These are phyloP conservation scores for Cremastobaeus sp. DNA, from an alignment of 2,888 invertebrate genomes.

Conservation along the genomic window DNA sequence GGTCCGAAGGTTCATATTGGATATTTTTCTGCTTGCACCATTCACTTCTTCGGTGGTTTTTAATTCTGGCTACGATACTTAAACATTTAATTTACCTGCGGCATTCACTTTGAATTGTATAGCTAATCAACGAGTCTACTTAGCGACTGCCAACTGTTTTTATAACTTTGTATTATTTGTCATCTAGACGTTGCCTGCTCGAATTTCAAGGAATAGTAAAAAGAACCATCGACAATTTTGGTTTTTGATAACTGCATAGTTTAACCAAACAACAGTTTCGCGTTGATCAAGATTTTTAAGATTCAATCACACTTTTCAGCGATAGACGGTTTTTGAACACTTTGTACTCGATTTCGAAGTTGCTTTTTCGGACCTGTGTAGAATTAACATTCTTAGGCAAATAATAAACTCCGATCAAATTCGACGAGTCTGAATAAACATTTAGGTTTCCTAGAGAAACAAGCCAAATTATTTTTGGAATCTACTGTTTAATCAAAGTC, in stretches of 20 bases:
- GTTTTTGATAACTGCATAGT: slow-evolving; percentile 22
- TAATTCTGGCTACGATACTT: too few species aligned
- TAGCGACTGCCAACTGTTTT: slow-evolving; percentile 12
- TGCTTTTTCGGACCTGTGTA: slow-evolving; percentile 22
- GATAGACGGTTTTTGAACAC: slow-evolving; percentile 20
- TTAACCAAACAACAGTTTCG: slow-evolving; percentile 23
- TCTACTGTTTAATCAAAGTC: slow-evolving; percentile 23
- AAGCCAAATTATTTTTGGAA: slow-evolving; percentile 41
- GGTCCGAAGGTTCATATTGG: neutral
- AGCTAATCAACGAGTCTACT: neutral
- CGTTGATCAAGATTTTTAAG: slow-evolving; percentile 33
- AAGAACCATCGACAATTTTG: slow-evolving; percentile 23
- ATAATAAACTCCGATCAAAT: slow-evolving; percentile 22
- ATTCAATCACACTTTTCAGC: slow-evolving; percentile 4
- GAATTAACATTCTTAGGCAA: slow-evolving; percentile 7
- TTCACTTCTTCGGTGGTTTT: neutral
- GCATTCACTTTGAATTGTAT: too few species aligned
- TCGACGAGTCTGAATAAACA: slow-evolving; percentile 25
- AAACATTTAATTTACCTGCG: too few species aligned
- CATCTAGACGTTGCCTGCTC: slow-evolving; percentile 22
- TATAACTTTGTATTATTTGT: slow-evolving; percentile 34
- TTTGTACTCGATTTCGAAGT: slow-evolving; percentile 34
- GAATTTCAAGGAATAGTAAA: slow-evolving; percentile 13
- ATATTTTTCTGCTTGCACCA: slow-evolving; percentile 1
- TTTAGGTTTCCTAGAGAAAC: slow-evolving; percentile 31